These are phyloP conservation scores for Orthosia gothica DNA, from an alignment of 2,888 invertebrate genomes.

Conservation along the genomic window DNA sequence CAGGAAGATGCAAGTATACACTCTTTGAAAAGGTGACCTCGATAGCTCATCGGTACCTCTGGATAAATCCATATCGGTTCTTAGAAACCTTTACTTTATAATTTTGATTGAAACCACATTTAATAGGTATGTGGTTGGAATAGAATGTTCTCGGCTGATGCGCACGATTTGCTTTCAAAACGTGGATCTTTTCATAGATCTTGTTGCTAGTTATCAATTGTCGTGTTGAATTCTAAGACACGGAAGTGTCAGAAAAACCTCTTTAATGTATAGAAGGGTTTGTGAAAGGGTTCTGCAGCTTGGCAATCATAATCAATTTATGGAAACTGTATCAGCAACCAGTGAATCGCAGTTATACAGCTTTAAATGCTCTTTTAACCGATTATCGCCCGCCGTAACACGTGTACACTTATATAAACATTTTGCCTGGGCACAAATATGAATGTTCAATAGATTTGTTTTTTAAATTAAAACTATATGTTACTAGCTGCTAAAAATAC, in stretches of 20 bases:
- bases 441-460: too few species aligned
- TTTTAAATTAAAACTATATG: too few species aligned
- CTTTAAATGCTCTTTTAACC: not conserved
- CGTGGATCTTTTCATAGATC: slow-evolving; percentile 21
- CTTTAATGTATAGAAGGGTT: not conserved
- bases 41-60: slow-evolving; percentile 59
- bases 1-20: slow-evolving; percentile 70
- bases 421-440: too few species aligned
- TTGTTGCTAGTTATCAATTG: slow-evolving; percentile 11
- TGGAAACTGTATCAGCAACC: not conserved
- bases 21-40: slow-evolving; percentile 77
- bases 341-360: not conserved
- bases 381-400: too few species aligned
- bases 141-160: slow-evolving; percentile 31
- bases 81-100: slow-evolving; percentile 68
- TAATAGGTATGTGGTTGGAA: slow-evolving; percentile 21
- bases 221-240: slow-evolving; percentile 39
- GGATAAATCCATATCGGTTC: slow-evolving; percentile 71
- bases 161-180: slow-evolving; percentile 58
- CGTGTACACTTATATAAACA: too few species aligned
- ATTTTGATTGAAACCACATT: slow-evolving; percentile 57
- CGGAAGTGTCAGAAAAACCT: slow-evolving; percentile 13
- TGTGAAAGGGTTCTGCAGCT: slow-evolving; percentile 14
- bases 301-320: not conserved
- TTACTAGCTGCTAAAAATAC: too few species aligned